phyloP scores from a whole-genome alignment of 2,113 vertebrate species.

The Galeopterus variegatus region DNA sequence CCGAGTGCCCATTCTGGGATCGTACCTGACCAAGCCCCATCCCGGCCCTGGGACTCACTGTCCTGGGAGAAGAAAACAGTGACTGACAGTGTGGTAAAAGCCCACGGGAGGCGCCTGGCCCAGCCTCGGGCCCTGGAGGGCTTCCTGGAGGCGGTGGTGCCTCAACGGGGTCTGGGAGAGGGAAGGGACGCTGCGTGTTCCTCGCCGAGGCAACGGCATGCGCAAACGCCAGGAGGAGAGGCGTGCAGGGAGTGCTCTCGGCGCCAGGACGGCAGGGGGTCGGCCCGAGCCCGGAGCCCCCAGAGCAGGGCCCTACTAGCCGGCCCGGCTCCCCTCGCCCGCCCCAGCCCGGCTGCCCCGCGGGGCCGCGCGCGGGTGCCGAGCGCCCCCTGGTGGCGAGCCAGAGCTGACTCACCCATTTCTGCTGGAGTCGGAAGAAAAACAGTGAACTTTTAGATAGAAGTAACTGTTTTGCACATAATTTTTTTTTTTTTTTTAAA shows the following conservation, averaged over 20 bases:
- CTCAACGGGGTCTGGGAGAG: background rate
- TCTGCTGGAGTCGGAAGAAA: background rate
- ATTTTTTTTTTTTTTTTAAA: too few species aligned
- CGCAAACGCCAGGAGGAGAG: background rate
- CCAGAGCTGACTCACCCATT: rapidly evolving
- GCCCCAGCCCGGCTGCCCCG: rapidly evolving
- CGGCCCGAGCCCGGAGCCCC: too few species aligned
- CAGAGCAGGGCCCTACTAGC: rapidly evolving
- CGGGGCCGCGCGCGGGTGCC: background rate
- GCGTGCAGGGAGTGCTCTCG: rapidly evolving
- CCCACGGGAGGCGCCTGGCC: background rate
- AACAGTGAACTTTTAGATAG: background rate
- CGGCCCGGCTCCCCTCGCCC: rapidly evolving
- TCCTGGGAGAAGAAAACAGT: background rate
- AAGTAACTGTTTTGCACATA: background rate
- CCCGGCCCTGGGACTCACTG: background rate
- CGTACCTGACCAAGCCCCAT: background rate
- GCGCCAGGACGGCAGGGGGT: rapidly evolving
- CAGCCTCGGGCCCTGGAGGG: background rate
- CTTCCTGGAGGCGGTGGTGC: background rate
- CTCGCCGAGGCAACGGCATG: rapidly evolving
- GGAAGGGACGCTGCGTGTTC: background rate
- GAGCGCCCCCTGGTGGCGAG: slow-evolving; percentile 71
- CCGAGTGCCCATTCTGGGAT: background rate
- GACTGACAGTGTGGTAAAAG: background rate